phyloP scores from a whole-genome alignment of 2,113 vertebrate species.

The Trogon surrucura region DNA sequence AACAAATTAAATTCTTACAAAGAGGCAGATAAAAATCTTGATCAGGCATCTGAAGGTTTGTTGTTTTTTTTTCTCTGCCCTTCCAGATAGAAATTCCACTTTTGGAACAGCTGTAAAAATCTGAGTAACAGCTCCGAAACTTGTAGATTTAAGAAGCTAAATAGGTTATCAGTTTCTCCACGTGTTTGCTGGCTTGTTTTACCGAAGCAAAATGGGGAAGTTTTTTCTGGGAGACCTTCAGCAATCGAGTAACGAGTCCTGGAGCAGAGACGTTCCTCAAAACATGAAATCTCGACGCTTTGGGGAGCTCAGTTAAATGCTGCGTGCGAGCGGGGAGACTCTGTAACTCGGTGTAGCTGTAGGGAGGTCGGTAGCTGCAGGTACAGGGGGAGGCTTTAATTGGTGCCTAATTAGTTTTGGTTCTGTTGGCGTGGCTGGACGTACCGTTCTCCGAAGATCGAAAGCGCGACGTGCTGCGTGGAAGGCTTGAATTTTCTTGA shows the following conservation, averaged over 20 bases:
- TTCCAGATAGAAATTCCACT: neutral
- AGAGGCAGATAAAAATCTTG: neutral
- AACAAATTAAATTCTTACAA: neutral
- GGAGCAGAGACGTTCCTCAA: neutral
- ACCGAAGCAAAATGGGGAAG: neutral
- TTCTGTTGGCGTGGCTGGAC: neutral
- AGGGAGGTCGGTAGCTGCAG: neutral
- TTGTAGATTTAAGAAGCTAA: neutral
- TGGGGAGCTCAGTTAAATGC: neutral
- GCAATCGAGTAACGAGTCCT: neutral
- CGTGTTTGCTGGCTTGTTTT: neutral
- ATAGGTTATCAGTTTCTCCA: neutral
- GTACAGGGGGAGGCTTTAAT: neutral
- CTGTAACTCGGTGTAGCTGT: neutral
- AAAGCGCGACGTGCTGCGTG: neutral
- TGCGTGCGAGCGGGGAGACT: neutral
- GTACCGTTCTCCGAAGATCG: neutral
- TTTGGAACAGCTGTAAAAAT: neutral
- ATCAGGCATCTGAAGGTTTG: neutral
- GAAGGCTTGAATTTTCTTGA: neutral
- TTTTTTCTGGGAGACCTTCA: neutral
- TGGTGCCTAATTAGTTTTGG: neutral
- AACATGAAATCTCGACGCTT: fast-evolving
- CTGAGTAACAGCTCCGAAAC: neutral
- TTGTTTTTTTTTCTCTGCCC: neutral